Base-by-base conservation (phyloP, 1,140 invertebrate species). In the Mesaphorura yosii region DNA sequence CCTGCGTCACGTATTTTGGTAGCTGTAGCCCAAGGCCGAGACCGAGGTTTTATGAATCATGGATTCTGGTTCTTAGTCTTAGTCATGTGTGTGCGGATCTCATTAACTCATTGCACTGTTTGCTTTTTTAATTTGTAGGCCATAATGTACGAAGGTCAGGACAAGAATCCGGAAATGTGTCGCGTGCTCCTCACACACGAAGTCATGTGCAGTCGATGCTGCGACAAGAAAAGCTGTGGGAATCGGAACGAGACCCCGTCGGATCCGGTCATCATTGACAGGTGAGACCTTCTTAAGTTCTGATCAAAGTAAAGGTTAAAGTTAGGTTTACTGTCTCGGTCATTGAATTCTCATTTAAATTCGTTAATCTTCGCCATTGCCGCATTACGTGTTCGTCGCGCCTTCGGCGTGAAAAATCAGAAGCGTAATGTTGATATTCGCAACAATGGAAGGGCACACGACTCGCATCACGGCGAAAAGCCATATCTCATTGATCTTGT, bases 131-230 rank as follows among this genome's bases (percentile, higher is more conserved):
- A 12, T 71, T 78, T 75, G 29, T 76, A 98, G 93, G 90, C 94
- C 41, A 98, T 99, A 66, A 84, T 96, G 63, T 99, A 99, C 72
- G 96, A 99, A 75, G 96, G 96, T 53, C 96, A 99, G 73, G 96
- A 99, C 71, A 99, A 98, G 73, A 99, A 99, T 78, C 96, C 96
- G 19, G 96, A 99, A 76, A 99, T 99, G 96, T 98, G 95, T 72
- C 76, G 96, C 64, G 96, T 99, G 15, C 77, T 99, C 22, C 75
- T 99, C 25, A 99, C 96, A 42, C 96, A 99, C 71, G 96, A 99
- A 80, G 52, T 55, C 37, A 58, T 55, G 56, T 85, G 27, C 78
- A 98, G 95, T 77, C 94, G 96, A 61, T 99, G 96, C 74, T 99
- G 95, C 78, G 96, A 99, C 75, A 99, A 99, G 74, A 99, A 99